A percentile compares a stretch with the other conserved stretches of the same genome.
These are phyloP conservation scores for Aporophyla nigra DNA, from an alignment of 2,888 invertebrate species.

Conservation along the genomic window DNA sequence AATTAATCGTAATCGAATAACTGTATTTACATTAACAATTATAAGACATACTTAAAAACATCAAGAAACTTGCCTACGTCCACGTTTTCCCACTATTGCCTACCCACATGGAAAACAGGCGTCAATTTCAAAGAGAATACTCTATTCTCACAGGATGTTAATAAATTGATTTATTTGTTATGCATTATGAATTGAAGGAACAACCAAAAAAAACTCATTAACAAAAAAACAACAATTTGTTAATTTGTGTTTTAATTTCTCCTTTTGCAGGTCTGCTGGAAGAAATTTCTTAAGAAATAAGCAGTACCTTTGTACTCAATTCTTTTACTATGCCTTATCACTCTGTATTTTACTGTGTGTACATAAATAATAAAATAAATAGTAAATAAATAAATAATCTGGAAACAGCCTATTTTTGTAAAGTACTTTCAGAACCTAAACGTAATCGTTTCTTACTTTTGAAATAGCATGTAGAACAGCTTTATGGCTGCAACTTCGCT, in stretches of 20 bases:
- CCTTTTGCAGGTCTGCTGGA: no score
- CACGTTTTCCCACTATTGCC: no score
- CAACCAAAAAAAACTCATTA: background rate
- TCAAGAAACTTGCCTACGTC: background rate
- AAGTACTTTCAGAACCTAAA: background rate
- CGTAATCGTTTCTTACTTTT: conserved; percentile 66
- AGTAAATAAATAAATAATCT: no score
- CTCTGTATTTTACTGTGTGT: no score
- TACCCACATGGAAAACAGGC: no score
- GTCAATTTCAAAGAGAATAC: background rate
- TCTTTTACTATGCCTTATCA: no score
- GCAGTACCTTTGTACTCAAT: no score
- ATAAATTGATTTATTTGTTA: background rate
- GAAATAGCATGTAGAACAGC: conserved; percentile 72
- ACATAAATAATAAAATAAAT: no score
- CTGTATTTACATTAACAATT: background rate
- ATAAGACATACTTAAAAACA: background rate
- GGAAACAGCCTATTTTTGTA: background rate
- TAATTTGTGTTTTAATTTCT: no score
- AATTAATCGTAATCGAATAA: background rate
- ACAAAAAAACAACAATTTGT: background rate
- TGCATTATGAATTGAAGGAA: background rate
- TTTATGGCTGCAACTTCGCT: conserved; percentile 74
- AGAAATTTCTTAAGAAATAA: no score
- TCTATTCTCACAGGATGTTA: background rate